A percentile compares a stretch with the other conserved stretches of the same genome.
phyloP scores from a whole-genome alignment of 2,888 invertebrate species.

The Celastrina argiolus region DNA sequence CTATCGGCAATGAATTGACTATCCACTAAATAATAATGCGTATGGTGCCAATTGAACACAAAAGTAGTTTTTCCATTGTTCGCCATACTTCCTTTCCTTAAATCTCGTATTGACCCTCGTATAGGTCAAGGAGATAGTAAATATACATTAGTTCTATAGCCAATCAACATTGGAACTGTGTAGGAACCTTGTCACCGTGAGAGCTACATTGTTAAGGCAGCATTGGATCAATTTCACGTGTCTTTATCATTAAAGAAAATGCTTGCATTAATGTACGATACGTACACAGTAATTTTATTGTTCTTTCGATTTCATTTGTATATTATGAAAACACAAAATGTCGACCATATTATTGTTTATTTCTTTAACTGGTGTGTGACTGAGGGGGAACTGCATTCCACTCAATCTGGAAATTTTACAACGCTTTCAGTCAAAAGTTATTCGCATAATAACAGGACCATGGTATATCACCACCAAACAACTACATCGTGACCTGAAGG shows the following conservation, averaged over 20 bases:
- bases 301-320: too few relatives aligned
- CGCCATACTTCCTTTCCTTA: slow-evolving; percentile 51
- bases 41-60: background rate
- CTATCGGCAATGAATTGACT: background rate
- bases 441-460: too few relatives aligned
- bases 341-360: too few relatives aligned
- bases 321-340: too few relatives aligned
- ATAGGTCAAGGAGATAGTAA: slow-evolving; percentile 64
- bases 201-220: slow-evolving; percentile 57
- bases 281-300: background rate
- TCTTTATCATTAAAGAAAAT: background rate
- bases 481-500: too few relatives aligned
- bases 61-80: slow-evolving; percentile 31
- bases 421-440: too few relatives aligned
- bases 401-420: too few relatives aligned
- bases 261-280: background rate
- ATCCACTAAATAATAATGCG: background rate
- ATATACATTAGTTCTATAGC: slow-evolving; percentile 45
- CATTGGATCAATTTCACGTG: slow-evolving; percentile 15
- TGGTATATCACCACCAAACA: too few relatives aligned
- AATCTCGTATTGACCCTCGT: slow-evolving; percentile 40
- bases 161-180: slow-evolving; percentile 59
- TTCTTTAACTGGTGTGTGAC: too few relatives aligned
- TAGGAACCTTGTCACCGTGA: slow-evolving; percentile 60
- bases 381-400: too few relatives aligned